phyloP scores from a whole-genome alignment of 2,113 vertebrate genomes.

The Thamnophis sirtalis region DNA sequence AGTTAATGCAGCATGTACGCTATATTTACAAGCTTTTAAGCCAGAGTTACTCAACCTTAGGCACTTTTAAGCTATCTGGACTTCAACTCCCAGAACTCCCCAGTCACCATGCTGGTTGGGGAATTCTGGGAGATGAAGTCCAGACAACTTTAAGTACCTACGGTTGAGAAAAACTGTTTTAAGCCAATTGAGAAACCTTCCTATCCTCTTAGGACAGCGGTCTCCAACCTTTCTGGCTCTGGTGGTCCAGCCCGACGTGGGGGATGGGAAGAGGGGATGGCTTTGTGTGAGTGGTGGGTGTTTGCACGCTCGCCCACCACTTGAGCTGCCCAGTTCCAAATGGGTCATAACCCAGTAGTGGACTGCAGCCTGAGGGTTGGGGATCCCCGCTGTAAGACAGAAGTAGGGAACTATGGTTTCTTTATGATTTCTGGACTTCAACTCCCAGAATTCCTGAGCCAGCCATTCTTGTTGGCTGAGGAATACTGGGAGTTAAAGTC shows the following conservation, averaged over 20 bases:
- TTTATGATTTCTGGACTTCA: not conserved
- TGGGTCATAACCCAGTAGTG: too few species aligned
- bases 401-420: not conserved
- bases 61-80: not conserved
- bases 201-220: not conserved
- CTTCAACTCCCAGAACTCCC: not conserved
- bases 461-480: not conserved
- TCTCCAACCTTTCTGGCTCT: not conserved
- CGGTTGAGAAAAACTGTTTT: not conserved
- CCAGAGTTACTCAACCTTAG: not conserved
- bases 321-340: not conserved
- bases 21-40: not conserved
- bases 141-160: not conserved
- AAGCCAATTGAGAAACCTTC: not conserved
- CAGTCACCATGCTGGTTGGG: too few species aligned
- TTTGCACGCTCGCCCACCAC: too few species aligned
- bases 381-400: not conserved
- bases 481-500: not conserved
- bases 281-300: not conserved
- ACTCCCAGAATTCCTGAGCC: not conserved
- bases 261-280: not conserved
- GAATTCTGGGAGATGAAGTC: not conserved
- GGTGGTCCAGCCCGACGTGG: not conserved
- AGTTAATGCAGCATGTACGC: conserved; percentile 41
- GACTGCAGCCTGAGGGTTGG: not conserved